Conservation (phyloP, 1,140 invertebrate species). For the Aradophagus sp. region DNA sequence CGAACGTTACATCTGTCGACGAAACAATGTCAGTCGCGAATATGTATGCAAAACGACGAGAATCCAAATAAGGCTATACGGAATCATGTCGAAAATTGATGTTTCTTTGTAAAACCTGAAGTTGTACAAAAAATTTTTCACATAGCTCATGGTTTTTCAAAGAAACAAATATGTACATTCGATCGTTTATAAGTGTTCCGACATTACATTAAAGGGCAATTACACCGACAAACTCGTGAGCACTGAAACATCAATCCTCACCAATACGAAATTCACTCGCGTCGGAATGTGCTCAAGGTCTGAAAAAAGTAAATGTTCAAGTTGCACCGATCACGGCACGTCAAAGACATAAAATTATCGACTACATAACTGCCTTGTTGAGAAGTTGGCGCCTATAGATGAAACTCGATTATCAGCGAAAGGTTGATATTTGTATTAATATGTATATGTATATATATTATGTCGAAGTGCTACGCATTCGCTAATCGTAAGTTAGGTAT, state of each 20-base stretch:
- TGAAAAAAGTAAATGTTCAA: conserved; percentile 10
- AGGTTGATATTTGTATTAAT: conserved; percentile 48
- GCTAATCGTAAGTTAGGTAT: conserved; percentile 53
- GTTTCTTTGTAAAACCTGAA: conserved; percentile 37
- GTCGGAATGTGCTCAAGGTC: conserved; percentile 24
- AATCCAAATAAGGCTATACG: neutral
- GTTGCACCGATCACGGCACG: conserved; percentile 7
- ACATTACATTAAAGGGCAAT: no score
- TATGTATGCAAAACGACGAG: conserved; percentile 11
- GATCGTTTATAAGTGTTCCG: conserved; percentile 4
- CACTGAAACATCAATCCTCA: conserved; percentile 7
- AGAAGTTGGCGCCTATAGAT: conserved; percentile 49
- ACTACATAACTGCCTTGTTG: conserved; percentile 9
- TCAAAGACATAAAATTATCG: neutral
- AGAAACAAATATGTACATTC: conserved; percentile 37
- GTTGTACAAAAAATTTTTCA: conserved; percentile 39
- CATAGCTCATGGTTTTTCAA: conserved; percentile 30
- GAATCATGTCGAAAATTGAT: conserved; percentile 11
- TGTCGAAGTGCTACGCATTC: conserved; percentile 53
- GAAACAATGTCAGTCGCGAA: conserved; percentile 3
- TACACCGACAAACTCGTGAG: neutral
- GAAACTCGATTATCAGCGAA: conserved; percentile 50
- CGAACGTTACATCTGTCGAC: conserved; percentile 27
- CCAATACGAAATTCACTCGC: conserved; percentile 23
- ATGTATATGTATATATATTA: conserved; percentile 52